Percentiles rank a stretch among this genome's conserved stretches.
Conservation (phyloP, 2,113 vertebrate genomes). For the Anolis carolinensis region DNA sequence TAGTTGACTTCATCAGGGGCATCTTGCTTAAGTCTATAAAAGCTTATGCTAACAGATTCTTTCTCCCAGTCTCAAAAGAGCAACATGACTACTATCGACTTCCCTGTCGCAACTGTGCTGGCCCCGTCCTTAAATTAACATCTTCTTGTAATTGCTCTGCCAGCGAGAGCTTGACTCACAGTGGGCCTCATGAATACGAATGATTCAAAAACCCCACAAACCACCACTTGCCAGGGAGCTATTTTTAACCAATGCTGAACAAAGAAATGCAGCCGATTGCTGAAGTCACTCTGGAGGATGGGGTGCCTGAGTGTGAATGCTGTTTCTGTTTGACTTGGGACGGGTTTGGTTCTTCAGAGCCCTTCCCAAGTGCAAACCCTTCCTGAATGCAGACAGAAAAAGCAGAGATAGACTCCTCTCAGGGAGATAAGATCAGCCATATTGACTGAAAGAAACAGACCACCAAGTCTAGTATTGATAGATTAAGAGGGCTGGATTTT, state of each 20-base stretch:
- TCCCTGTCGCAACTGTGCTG: not conserved
- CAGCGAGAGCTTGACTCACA: slow-evolving; percentile 21
- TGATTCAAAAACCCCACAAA: not conserved
- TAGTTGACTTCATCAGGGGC: too few relatives aligned
- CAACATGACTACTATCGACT: not conserved
- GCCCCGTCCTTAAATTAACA: slow-evolving; percentile 23
- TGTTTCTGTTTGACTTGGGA: slow-evolving; percentile 1
- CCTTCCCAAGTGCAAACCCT: not conserved
- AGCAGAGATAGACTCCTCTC: not conserved
- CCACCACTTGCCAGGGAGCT: slow-evolving; percentile 1
- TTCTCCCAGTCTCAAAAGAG: too few relatives aligned
- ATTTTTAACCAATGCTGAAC: slow-evolving; percentile 27
- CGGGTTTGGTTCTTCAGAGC: not conserved
- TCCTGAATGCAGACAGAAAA: too few relatives aligned
- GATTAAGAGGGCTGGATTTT: too few relatives aligned
- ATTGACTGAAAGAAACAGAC: not conserved
- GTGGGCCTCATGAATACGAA: not conserved
- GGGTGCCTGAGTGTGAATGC: not conserved
- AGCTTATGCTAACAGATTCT: too few relatives aligned
- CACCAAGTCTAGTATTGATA: too few relatives aligned
- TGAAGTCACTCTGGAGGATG: not conserved
- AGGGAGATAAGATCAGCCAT: not conserved
- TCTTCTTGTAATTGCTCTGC: slow-evolving; percentile 5
- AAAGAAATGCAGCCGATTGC: slow-evolving; percentile 9
- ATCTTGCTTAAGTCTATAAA: too few relatives aligned